phyloP scores from a whole-genome alignment of 2,113 vertebrate genomes.

The Conger conger region DNA sequence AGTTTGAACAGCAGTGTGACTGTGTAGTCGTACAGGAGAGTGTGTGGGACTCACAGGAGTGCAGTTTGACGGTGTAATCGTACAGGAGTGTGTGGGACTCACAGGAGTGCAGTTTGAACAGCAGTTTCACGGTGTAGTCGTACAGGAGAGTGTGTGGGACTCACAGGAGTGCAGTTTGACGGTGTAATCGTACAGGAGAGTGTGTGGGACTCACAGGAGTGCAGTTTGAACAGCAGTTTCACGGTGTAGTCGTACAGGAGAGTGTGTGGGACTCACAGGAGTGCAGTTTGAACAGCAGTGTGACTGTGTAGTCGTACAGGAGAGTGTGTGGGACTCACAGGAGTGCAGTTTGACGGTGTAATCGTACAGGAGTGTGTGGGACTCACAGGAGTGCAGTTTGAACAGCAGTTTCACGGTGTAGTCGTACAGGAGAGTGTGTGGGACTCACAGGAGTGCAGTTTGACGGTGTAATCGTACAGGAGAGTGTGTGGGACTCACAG shows the following conservation, averaged over 20 bases:
- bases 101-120: too few species aligned
- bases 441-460: conserved; percentile 96
- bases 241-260: conserved; percentile 23
- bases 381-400: conserved; percentile 98
- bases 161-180: too few species aligned
- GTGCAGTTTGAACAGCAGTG: conserved; percentile 97
- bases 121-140: background rate
- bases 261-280: conserved; percentile 94
- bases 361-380: conserved; percentile 89
- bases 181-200: too few species aligned
- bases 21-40: conserved; percentile 94
- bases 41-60: conserved; percentile 95
- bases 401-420: conserved; percentile 98
- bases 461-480: conserved; percentile 84
- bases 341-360: conserved; percentile 97
- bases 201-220: too few species aligned
- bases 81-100: conserved; percentile 87
- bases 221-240: background rate
- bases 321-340: conserved; percentile 91
- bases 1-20: conserved; percentile 98
- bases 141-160: conserved; percentile 1
- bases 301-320: conserved; percentile 96
- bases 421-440: conserved; percentile 75
- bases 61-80: conserved; percentile 94
- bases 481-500: conserved; percentile 60